Conservation (phyloP, 2,797 vertebrate species). For the Varecia variegata region DNA sequence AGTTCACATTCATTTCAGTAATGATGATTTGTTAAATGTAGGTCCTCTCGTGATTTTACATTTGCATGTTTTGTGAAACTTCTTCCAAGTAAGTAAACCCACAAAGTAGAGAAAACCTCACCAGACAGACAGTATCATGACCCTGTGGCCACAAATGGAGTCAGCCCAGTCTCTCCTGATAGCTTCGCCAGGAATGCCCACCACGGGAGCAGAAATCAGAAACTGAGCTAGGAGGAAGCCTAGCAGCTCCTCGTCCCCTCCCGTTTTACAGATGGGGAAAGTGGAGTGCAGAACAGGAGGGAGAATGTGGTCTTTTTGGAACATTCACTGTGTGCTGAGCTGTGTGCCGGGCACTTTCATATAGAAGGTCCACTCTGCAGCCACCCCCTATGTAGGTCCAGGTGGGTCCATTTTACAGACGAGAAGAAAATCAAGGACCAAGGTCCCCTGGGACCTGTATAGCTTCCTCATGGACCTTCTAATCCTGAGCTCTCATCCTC, state of each 20-base stretch:
- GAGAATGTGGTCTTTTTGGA: background rate
- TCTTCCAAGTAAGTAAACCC: background rate
- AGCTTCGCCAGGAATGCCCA: background rate
- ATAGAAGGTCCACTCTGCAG: background rate
- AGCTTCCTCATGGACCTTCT: background rate
- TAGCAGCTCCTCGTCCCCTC: background rate
- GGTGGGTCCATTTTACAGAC: background rate
- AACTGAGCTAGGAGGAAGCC: background rate
- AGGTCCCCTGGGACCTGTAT: background rate
- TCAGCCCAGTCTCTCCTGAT: background rate
- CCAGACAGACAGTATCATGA: background rate
- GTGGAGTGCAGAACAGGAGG: background rate
- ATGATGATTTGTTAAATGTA: background rate
- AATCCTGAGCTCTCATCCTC: background rate
- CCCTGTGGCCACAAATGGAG: background rate
- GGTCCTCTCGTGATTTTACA: background rate
- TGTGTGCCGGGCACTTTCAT: background rate
- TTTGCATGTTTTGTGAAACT: background rate
- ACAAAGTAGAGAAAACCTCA: background rate
- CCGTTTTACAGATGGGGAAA: background rate
- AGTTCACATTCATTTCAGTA: background rate
- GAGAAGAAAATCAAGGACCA: background rate
- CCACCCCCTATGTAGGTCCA: background rate
- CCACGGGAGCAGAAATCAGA: background rate
- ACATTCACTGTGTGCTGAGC: background rate